phyloP scores from a whole-genome alignment of 2,888 invertebrate species.

The Drosophila lutescens region DNA sequence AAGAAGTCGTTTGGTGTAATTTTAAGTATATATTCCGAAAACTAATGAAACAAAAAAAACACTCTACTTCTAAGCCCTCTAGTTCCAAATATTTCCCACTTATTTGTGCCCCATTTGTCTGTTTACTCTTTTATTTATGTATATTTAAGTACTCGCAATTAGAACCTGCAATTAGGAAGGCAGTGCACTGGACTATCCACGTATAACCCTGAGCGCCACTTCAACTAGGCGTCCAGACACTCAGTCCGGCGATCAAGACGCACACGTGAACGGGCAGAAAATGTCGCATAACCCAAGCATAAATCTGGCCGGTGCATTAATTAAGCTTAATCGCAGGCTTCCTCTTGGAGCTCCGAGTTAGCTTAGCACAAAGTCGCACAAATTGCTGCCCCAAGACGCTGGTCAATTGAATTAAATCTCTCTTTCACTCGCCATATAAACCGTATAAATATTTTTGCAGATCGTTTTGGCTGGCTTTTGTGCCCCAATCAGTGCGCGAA shows the following conservation, averaged over 20 bases:
- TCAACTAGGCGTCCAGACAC: constrained; percentile 44
- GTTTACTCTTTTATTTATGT: constrained; percentile 4
- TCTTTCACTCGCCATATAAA: constrained; percentile 8
- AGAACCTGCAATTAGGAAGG: constrained; percentile 22
- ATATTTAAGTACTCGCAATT: constrained; percentile 14
- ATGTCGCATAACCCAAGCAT: constrained; percentile 33
- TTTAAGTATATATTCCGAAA: background rate
- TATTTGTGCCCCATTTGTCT: background rate
- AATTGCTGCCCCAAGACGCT: constrained; percentile 48
- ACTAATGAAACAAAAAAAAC: background rate
- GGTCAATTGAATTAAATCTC: constrained; percentile 63
- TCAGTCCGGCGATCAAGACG: constrained; percentile 17
- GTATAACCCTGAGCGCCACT: constrained; percentile 44
- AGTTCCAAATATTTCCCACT: background rate
- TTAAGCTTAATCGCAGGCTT: constrained; percentile 75
- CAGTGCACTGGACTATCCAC: constrained; percentile 18
- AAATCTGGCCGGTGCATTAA: constrained; percentile 66
- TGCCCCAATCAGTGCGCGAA: constrained; percentile 43
- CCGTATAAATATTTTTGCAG: constrained; percentile 27
- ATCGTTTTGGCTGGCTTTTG: constrained; percentile 34
- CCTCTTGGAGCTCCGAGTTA: constrained; percentile 52
- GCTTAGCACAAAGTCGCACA: constrained; percentile 44
- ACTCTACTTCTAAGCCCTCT: background rate
- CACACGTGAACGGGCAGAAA: constrained; percentile 39
- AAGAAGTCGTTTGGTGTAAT: background rate